Evolutionary conservation across 2,797 vertebrate species (phyloP).

Genomic region (Enteromius mattozi): DNA sequence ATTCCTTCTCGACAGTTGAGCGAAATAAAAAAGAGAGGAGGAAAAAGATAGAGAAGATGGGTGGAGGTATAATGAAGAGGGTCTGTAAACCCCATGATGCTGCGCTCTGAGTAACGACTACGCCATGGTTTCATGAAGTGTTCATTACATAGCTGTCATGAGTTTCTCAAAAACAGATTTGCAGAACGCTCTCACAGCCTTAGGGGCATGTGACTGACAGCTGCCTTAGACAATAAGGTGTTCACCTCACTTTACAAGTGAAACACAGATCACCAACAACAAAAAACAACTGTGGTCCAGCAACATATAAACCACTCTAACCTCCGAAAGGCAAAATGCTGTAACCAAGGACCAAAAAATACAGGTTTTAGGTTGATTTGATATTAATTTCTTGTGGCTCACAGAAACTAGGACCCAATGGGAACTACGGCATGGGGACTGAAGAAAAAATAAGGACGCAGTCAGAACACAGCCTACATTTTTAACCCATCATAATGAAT

Average conservation of each 20-base stretch:
- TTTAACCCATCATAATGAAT: neutral
- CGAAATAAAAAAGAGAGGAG: neutral
- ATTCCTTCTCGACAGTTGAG: constrained; percentile 57
- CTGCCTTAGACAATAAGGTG: constrained; percentile 22
- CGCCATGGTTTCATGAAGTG: constrained; percentile 22
- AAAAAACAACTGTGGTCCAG: neutral
- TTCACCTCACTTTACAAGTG: constrained; percentile 8
- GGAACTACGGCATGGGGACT: neutral
- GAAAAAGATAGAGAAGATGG: constrained; percentile 1
- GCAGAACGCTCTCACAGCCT: neutral
- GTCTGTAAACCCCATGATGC: constrained; percentile 41
- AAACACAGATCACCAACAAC: neutral
- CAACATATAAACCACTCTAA: neutral
- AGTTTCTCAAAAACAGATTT: constrained; percentile 33
- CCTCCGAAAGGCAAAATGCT: neutral
- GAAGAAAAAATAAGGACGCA: neutral
- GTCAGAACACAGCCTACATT: constrained; percentile 6
- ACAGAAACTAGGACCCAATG: constrained; percentile 14
- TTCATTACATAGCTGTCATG: constrained; percentile 32
- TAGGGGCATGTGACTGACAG: constrained; percentile 19
- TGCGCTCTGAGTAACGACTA: constrained; percentile 28
- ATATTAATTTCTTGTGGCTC: neutral
- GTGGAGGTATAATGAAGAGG: constrained; percentile 48
- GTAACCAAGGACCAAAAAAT: neutral
- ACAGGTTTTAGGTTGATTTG: neutral